Evolutionary conservation across 2,888 invertebrate species (phyloP).

Genomic region (Pardosa pseudoannulata): DNA sequence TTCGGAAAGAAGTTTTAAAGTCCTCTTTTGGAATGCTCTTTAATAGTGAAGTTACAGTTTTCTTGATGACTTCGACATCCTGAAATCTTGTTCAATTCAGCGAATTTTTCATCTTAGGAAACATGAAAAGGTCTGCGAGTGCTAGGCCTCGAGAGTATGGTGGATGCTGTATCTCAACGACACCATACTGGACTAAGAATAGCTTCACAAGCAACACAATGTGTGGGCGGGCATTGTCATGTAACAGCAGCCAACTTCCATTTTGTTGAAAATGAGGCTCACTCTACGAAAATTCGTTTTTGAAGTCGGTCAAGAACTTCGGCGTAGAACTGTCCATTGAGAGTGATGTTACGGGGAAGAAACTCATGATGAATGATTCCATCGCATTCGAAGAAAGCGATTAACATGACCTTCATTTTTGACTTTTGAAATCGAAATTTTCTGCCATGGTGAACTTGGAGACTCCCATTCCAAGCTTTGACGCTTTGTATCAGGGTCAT

Average conservation of each 20-base stretch:
- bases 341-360: background rate
- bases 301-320: background rate
- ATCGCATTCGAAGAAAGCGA: constrained; percentile 5
- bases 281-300: no score
- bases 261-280: background rate
- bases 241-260: background rate
- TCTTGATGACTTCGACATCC: constrained; percentile 9
- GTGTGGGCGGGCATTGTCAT: background rate
- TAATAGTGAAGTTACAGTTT: background rate
- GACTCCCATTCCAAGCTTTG: no score
- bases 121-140: constrained; percentile 1
- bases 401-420: background rate
- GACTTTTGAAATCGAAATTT: no score
- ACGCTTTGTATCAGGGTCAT: no score
- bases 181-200: constrained; percentile 20
- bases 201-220: background rate
- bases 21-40: background rate
- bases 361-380: background rate
- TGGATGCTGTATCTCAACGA: background rate
- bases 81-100: constrained; percentile 13
- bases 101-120: background rate
- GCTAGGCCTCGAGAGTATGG: constrained; percentile 19
- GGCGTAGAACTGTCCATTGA: background rate
- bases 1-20: background rate
- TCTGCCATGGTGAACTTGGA: no score